Evolutionary conservation across 2,797 vertebrate species (phyloP), one percentile per base, ranked within the genome.

Genomic region (Cercopithecus diana): DNA sequence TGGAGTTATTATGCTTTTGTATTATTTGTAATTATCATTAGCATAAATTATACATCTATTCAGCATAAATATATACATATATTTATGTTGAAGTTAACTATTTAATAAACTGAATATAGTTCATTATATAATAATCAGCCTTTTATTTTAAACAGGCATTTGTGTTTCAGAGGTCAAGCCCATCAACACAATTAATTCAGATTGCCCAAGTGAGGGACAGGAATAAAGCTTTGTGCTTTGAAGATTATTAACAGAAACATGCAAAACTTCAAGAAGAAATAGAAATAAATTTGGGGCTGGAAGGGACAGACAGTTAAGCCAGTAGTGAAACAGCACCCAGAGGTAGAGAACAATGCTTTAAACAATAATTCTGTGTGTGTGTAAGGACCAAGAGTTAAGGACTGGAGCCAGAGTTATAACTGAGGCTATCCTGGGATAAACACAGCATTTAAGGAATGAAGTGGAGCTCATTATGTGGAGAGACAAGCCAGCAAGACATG

Each of bases 11-110:
- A 96, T 58, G 96, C 76, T 75, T 98, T 97, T 97, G 97, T 98
- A 97, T 87, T 98, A 97, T 97, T 97, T 97, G 96, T 91, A 97
- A 98, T 98, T 98, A 98, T 98, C 98, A 98, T 97, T 97, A 98
- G 96, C 97, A 98, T 98, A 98, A 97, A 98, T 98, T 98, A 98
- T 61, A 97, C 85, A 96, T 97, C 98, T 96, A 98, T 97, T 97
- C 96, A 97, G 86, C 82, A 97, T 93, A 98, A 98, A 97, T 89
- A 94, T 94, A 97, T 94, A 97, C 98, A 97, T 97, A 97, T 96
- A 96, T 91, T 98, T 97, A 95, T 97, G 88, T 96, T 98, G 97
- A 97, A 95, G 96, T 98, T 98, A 97, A 98, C 98, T 96, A 98
- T 97, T 96, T 97, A 96, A 94, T 97, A 96, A 98, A 97, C 90